These are phyloP conservation scores for Celastrina argiolus DNA, from an alignment of 2,888 invertebrate genomes.

Conservation along the genomic window DNA sequence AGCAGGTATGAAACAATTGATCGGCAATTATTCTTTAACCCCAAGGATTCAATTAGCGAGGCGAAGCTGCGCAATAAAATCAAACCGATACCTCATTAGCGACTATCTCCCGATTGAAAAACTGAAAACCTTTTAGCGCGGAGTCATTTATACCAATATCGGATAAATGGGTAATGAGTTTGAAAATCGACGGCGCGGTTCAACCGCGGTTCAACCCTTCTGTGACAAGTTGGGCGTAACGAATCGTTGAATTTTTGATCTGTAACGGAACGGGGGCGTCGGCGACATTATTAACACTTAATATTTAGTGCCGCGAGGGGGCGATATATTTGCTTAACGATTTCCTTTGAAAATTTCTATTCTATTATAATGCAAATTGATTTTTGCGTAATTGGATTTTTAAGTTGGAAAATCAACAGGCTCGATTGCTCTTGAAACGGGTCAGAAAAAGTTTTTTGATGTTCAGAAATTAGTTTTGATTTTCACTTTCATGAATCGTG, in stretches of 20 bases:
- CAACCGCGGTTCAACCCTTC: conserved; percentile 46
- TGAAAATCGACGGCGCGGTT: conserved; percentile 44
- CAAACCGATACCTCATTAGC: conserved; percentile 10
- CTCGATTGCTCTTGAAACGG: background rate
- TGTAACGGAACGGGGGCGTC: conserved; percentile 45
- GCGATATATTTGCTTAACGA: conserved; percentile 43
- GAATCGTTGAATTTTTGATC: conserved; percentile 68
- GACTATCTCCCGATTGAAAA: conserved; percentile 15
- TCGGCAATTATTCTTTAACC: background rate
- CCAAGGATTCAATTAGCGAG: conserved; percentile 1
- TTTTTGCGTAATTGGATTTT: conserved; percentile 21
- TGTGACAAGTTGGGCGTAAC: conserved; percentile 53
- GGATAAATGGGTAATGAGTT: conserved; percentile 53
- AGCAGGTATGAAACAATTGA: too few species aligned
- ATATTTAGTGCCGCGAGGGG: conserved; percentile 58
- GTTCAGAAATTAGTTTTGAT: background rate
- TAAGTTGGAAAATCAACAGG: background rate
- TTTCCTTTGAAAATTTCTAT: conserved; percentile 39
- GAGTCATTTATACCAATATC: conserved; percentile 48
- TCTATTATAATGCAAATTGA: conserved; percentile 21
- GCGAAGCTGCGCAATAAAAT: background rate
- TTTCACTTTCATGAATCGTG: too few species aligned
- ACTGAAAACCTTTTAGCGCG: conserved; percentile 29
- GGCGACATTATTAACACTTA: conserved; percentile 66
- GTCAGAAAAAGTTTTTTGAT: background rate